These are phyloP conservation scores for Pseudochirops cupreus DNA, from an alignment of 2,797 vertebrate genomes.

Conservation along the genomic window DNA sequence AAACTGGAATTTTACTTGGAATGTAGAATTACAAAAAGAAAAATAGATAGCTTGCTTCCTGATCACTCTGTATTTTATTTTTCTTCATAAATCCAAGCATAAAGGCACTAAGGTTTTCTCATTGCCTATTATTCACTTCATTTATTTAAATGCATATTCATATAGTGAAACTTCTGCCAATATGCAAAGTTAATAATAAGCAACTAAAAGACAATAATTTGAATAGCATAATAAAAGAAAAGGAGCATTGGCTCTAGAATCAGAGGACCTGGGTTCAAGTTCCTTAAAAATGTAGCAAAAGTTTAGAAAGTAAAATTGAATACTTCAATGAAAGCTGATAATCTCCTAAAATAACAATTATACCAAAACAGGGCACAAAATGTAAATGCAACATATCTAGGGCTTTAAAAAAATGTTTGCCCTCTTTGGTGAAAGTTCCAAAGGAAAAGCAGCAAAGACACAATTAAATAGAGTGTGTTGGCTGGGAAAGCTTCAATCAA, in stretches of 20 bases:
- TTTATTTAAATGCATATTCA: conserved; percentile 37
- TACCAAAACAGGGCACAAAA: background rate
- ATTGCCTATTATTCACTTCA: conserved; percentile 2
- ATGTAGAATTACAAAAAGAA: conserved; percentile 32
- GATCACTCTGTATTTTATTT: conserved; percentile 8
- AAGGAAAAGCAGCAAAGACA: conserved; percentile 18
- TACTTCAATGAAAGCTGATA: background rate
- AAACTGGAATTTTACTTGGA: conserved; percentile 21
- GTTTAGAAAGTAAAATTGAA: background rate
- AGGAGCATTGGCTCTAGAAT: background rate
- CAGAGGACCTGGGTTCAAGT: background rate
- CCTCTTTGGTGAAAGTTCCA: background rate
- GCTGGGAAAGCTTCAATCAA: background rate
- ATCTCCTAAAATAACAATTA: background rate
- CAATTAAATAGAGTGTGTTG: background rate
- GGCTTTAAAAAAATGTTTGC: conserved; percentile 18
- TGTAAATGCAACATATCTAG: background rate
- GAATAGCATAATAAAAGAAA: conserved; percentile 4
- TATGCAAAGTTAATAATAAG: conserved; percentile 45
- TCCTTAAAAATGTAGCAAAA: background rate
- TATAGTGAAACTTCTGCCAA: conserved; percentile 27
- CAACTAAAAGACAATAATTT: conserved; percentile 38
- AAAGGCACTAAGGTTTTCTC: conserved; percentile 24
- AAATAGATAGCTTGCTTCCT: conserved; percentile 1
- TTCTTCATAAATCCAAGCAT: background rate